Percentiles rank a stretch among this genome's conserved stretches.
These are phyloP conservation scores for Drosophila subobscura DNA, from an alignment of 1,140 invertebrate genomes.

Conservation along the genomic window DNA sequence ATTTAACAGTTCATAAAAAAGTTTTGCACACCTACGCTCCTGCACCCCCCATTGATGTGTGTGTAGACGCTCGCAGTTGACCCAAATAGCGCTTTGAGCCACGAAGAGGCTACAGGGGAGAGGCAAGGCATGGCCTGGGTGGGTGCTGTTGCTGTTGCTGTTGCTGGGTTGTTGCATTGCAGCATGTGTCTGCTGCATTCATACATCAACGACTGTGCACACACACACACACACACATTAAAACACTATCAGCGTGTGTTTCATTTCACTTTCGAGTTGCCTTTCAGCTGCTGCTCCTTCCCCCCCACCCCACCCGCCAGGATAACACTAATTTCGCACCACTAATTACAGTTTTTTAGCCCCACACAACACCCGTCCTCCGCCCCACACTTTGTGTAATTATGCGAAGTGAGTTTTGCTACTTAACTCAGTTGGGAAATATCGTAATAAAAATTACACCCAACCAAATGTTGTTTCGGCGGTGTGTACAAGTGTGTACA, in stretches of 20 bases:
- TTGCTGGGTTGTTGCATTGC: background rate
- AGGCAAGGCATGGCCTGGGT: background rate
- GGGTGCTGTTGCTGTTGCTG: background rate
- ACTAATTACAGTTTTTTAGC: slow-evolving; percentile 68
- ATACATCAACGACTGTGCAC: slow-evolving; percentile 9
- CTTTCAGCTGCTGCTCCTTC: background rate
- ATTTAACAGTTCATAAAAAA: slow-evolving; percentile 77
- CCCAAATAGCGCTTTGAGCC: slow-evolving; percentile 7
- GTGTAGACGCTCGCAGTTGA: slow-evolving; percentile 8
- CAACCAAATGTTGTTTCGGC: slow-evolving; percentile 8
- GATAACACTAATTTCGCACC: slow-evolving; percentile 73
- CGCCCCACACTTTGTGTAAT: slow-evolving; percentile 52
- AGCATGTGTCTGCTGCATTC: slow-evolving; percentile 27
- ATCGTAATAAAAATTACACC: slow-evolving; percentile 55
- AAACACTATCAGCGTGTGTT: slow-evolving; percentile 68
- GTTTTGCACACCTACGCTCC: background rate
- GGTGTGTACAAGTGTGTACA: too few relatives aligned
- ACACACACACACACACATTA: slow-evolving; percentile 37
- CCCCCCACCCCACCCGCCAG: slow-evolving; percentile 26
- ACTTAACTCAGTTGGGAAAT: slow-evolving; percentile 70
- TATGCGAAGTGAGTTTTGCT: slow-evolving; percentile 64
- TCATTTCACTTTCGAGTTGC: slow-evolving; percentile 61
- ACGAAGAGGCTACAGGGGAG: background rate
- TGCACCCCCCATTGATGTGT: too few relatives aligned
- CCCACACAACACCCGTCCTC: background rate